Percentiles rank a stretch among this genome's conserved stretches.
Conservation (phyloP, 2,888 invertebrate species). For the Danaus chrysippus region DNA sequence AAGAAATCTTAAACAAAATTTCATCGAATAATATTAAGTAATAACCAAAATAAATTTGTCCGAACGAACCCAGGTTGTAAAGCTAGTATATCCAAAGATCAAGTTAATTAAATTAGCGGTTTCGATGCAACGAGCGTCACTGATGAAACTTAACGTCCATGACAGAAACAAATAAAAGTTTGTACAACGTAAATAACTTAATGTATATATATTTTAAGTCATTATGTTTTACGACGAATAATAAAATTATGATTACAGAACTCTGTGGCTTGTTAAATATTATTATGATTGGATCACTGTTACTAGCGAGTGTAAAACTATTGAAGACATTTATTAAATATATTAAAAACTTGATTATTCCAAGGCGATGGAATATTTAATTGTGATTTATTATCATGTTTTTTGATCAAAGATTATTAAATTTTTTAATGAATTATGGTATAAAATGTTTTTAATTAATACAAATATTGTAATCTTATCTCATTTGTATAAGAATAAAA, state of each 20-base stretch:
- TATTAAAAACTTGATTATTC: background rate
- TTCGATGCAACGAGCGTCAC: no score
- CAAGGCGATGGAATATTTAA: background rate
- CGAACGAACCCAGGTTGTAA: background rate
- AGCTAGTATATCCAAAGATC: slow-evolving; percentile 1
- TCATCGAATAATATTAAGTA: no score
- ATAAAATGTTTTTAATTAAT: no score
- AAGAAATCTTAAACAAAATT: no score
- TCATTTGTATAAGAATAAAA: no score
- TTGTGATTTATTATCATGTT: background rate
- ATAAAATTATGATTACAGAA: slow-evolving; percentile 2
- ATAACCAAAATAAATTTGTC: no score
- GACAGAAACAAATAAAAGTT: background rate
- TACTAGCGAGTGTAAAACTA: background rate
- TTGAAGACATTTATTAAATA: background rate
- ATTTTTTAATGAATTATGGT: no score
- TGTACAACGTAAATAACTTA: slow-evolving; percentile 1
- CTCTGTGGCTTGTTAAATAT: background rate
- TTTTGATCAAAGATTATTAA: no score
- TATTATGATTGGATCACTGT: background rate
- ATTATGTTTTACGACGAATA: slow-evolving; percentile 1
- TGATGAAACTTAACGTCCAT: background rate
- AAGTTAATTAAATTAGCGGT: background rate
- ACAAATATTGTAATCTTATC: no score
- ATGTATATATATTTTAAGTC: slow-evolving; percentile 1